Evolutionary conservation across 2,113 vertebrate genomes (phyloP).

Genomic region (Campylorhamphus procurvoides): DNA sequence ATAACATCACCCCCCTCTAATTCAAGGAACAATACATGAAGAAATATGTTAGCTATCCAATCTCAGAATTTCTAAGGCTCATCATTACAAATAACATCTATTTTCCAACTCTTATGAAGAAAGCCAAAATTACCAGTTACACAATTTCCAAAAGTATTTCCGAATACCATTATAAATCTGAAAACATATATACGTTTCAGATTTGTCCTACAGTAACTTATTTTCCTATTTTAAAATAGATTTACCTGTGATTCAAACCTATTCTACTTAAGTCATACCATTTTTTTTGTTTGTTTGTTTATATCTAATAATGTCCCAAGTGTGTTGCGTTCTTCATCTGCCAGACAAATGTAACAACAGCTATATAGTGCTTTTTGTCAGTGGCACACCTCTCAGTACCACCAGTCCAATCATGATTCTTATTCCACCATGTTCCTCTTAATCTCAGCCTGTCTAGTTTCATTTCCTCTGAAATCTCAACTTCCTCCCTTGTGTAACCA

Average conservation of each 20-base stretch:
- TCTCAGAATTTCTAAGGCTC: not conserved
- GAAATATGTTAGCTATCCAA: not conserved
- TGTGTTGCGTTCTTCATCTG: not conserved
- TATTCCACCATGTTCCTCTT: not conserved
- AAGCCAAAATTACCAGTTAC: not conserved
- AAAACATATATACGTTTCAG: not conserved
- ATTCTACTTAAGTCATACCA: not conserved
- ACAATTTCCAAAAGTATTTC: not conserved
- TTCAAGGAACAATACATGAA: not conserved
- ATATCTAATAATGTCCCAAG: not conserved
- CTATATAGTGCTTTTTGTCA: not conserved
- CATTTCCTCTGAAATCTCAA: not conserved
- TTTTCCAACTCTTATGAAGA: not conserved
- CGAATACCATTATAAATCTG: not conserved
- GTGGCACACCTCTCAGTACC: not conserved
- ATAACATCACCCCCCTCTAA: not conserved
- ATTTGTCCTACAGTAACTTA: not conserved
- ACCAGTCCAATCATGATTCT: not conserved
- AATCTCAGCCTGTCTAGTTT: not conserved
- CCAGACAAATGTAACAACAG: not conserved
- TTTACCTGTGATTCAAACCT: not conserved
- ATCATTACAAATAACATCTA: not conserved
- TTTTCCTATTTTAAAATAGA: not conserved
- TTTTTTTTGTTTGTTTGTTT: not conserved
- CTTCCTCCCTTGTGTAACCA: not conserved